Percentiles rank a stretch among this genome's conserved stretches.
These are phyloP conservation scores for Cyprinodon tularosa DNA, from an alignment of 2,113 vertebrate species.

Conservation along the genomic window DNA sequence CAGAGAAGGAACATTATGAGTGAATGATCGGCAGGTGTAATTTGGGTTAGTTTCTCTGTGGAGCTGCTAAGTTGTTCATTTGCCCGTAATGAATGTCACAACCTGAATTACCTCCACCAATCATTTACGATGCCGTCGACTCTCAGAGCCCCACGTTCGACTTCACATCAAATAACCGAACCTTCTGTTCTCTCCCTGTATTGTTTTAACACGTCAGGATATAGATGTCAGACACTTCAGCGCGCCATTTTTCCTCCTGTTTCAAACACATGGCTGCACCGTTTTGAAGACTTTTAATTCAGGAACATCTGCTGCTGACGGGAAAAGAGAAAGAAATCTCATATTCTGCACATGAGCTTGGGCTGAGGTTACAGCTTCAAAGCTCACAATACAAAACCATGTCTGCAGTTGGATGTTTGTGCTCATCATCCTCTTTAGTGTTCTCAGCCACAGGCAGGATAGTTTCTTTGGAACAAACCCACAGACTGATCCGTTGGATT, in stretches of 20 bases:
- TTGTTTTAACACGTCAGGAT: slow-evolving; percentile 31
- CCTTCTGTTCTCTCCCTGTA: slow-evolving; percentile 18
- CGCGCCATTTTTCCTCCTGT: slow-evolving; percentile 14
- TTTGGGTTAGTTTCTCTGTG: slow-evolving; percentile 55
- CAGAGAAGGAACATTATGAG: slow-evolving; percentile 48
- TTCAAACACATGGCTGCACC: slow-evolving; percentile 54
- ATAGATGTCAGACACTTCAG: slow-evolving; percentile 43
- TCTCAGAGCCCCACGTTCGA: slow-evolving; percentile 9
- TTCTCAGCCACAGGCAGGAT: slow-evolving; percentile 20
- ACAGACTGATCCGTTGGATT: slow-evolving; percentile 32
- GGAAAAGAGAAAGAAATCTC: slow-evolving; percentile 37
- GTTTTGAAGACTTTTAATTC: slow-evolving; percentile 35
- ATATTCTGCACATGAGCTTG: slow-evolving; percentile 29
- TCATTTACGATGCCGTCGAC: slow-evolving; percentile 58
- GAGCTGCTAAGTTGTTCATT: slow-evolving; percentile 66
- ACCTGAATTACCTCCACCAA: slow-evolving; percentile 66
- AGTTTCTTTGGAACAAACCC: slow-evolving; percentile 32
- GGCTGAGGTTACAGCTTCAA: slow-evolving; percentile 13
- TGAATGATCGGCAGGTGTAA: slow-evolving; percentile 70
- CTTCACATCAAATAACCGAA: slow-evolving; percentile 13
- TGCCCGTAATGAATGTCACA: slow-evolving; percentile 71
- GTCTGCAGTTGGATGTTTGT: slow-evolving; percentile 38
- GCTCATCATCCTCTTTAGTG: slow-evolving; percentile 26
- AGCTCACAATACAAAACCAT: slow-evolving; percentile 19
- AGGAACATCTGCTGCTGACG: slow-evolving; percentile 41